A percentile compares a stretch with the other conserved stretches of the same genome.
Conservation (phyloP, 1,140 invertebrate species). For the Telenomus remus region DNA sequence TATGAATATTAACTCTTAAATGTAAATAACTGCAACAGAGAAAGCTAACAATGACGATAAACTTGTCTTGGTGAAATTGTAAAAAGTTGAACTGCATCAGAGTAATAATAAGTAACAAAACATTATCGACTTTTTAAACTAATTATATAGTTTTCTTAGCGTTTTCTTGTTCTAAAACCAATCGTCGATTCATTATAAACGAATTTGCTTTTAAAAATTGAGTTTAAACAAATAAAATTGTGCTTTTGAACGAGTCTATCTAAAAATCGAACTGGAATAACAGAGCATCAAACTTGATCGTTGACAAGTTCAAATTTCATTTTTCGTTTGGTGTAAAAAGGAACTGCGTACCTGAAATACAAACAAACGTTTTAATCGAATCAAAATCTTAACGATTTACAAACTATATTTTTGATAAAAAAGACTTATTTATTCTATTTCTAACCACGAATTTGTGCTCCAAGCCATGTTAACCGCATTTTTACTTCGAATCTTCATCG, state of each 20-base stretch:
- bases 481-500: constrained; percentile 54
- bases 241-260: constrained; percentile 4
- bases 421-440: no score
- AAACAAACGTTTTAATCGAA: no score
- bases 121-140: no score
- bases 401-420: no score
- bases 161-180: no score
- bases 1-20: constrained; percentile 2
- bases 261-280: no score
- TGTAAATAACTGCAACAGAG: not conserved
- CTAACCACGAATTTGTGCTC: constrained; percentile 23
- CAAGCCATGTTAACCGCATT: constrained; percentile 10
- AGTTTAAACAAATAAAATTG: not conserved
- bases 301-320: constrained; percentile 18
- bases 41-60: not conserved
- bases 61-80: not conserved
- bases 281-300: constrained; percentile 22
- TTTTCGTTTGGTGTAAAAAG: constrained; percentile 32
- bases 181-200: no score
- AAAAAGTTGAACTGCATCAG: no score
- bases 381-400: no score
- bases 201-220: no score
- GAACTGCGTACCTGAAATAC: constrained; percentile 39
- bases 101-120: no score
- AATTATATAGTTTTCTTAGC: no score